These are phyloP conservation scores for Actenoides hombroni DNA, from an alignment of 2,113 vertebrate genomes.

Conservation along the genomic window DNA sequence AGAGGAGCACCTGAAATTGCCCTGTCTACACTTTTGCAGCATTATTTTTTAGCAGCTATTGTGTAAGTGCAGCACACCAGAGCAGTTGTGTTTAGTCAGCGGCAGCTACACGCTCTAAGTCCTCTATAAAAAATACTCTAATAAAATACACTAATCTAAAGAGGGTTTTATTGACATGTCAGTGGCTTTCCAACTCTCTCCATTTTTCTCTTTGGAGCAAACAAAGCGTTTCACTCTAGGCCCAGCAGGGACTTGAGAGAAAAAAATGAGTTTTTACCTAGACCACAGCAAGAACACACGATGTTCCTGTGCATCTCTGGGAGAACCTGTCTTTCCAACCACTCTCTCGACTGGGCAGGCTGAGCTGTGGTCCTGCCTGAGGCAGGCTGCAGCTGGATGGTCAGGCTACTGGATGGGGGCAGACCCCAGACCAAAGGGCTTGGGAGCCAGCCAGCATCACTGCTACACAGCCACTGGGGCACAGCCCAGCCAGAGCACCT, in stretches of 20 bases:
- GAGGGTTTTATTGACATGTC: not conserved
- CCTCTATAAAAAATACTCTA: not conserved
- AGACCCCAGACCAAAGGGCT: not conserved
- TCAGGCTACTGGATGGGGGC: too few relatives aligned
- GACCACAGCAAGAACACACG: not conserved
- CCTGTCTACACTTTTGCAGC: not conserved
- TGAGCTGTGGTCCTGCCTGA: not conserved
- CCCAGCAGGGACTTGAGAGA: not conserved
- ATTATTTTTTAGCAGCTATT: not conserved
- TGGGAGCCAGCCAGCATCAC: not conserved
- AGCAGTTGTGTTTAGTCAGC: not conserved
- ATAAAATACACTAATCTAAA: not conserved
- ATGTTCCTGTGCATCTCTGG: not conserved
- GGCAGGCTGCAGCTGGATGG: not conserved
- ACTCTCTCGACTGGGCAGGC: not conserved
- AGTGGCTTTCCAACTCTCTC: not conserved
- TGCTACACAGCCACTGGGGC: rapidly evolving
- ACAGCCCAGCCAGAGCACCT: not conserved
- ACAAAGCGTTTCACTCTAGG: not conserved
- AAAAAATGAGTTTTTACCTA: not conserved
- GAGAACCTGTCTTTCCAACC: not conserved
- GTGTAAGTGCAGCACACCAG: not conserved
- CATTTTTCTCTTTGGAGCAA: not conserved
- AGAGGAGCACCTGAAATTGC: not conserved
- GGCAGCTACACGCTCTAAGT: not conserved